phyloP scores from a whole-genome alignment of 2,888 invertebrate genomes.

The Dioctria rufipes region DNA sequence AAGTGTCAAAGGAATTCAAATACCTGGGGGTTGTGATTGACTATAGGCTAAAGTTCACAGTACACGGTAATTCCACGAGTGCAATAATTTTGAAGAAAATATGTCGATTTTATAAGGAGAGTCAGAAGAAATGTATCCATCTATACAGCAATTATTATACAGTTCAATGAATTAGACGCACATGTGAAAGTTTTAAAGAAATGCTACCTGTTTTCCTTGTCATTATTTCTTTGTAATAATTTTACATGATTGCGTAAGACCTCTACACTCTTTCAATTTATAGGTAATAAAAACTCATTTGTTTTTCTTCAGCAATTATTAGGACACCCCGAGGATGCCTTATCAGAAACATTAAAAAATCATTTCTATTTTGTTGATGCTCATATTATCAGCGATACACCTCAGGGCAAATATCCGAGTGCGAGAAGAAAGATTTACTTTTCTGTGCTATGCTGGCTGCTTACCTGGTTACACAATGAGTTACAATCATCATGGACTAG shows the following conservation, averaged over 20 bases:
- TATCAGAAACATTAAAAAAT: conserved; percentile 82
- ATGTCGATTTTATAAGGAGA: no score
- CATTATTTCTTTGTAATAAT: conserved; percentile 85
- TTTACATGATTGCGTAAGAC: conserved; percentile 76
- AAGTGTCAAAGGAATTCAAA: no score
- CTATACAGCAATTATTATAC: no score
- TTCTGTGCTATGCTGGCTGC: conserved; percentile 89
- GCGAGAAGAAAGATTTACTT: conserved; percentile 85
- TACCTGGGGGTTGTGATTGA: no score
- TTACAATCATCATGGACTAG: conserved; percentile 86
- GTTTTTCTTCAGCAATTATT: conserved; percentile 85
- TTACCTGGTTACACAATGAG: conserved; percentile 93
- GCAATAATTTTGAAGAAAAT: no score
- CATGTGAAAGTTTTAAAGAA: no score
- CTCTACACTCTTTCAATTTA: not conserved
- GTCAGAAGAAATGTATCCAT: no score
- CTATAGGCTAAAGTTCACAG: no score
- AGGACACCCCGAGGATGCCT: conserved; percentile 90
- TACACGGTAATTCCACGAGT: no score
- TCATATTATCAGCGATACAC: conserved; percentile 80
- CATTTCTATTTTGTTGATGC: conserved; percentile 88
- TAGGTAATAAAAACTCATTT: no score
- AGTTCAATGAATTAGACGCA: no score
- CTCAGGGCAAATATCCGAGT: conserved; percentile 79
- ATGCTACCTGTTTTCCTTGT: no score